phyloP scores from a whole-genome alignment of 2,888 invertebrate genomes.

The Drosophila fulvimacula region DNA sequence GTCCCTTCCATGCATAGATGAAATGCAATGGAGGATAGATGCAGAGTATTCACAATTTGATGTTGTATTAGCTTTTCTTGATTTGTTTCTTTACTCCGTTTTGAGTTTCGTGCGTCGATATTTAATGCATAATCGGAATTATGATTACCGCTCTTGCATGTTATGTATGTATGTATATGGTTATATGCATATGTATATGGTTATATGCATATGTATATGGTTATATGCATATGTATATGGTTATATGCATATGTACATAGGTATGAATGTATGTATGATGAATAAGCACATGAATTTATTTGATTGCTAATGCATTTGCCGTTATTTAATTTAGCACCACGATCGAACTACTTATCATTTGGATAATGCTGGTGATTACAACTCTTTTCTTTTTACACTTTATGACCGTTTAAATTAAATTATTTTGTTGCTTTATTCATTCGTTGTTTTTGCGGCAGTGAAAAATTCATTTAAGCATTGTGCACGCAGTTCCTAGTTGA shows the following conservation, averaged over 20 bases:
- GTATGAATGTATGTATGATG: slow-evolving; percentile 45
- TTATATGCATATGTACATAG: slow-evolving; percentile 5
- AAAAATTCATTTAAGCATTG: slow-evolving; percentile 14
- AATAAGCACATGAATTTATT: slow-evolving; percentile 52
- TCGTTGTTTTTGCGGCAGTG: slow-evolving; percentile 33
- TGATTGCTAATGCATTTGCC: slow-evolving; percentile 72
- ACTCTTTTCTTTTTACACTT: slow-evolving; percentile 13
- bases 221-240: slow-evolving; percentile 12
- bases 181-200: slow-evolving; percentile 12
- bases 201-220: no score
- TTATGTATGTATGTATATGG: slow-evolving; percentile 25
- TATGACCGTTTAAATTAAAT: slow-evolving; percentile 25
- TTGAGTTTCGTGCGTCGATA: slow-evolving; percentile 60
- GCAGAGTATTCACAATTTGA: slow-evolving; percentile 19
- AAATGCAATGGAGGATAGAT: background rate
- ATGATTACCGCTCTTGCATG: slow-evolving; percentile 69
- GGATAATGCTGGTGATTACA: slow-evolving; percentile 30
- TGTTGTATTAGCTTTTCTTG: slow-evolving; percentile 28
- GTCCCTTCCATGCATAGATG: no score
- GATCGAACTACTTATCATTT: slow-evolving; percentile 59
- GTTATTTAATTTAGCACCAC: slow-evolving; percentile 77
- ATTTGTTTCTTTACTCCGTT: slow-evolving; percentile 37
- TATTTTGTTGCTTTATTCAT: slow-evolving; percentile 29
- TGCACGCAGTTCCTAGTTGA: slow-evolving; percentile 43
- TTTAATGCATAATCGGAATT: slow-evolving; percentile 72